Conservation (phyloP, 2,888 invertebrate species). For the Maniola hyperantus region DNA sequence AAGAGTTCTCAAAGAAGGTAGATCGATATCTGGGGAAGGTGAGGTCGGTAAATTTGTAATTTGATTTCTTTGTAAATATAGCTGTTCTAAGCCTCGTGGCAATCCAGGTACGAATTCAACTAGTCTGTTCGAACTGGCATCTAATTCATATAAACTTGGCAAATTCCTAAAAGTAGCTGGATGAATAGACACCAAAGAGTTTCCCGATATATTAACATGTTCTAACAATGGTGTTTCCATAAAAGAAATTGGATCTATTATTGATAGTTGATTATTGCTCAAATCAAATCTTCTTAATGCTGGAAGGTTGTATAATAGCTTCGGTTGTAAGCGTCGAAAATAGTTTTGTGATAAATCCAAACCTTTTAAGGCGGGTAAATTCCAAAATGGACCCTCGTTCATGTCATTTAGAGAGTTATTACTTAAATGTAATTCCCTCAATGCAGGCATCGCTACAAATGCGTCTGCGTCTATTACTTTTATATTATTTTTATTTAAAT, state of each 20-base stretch:
- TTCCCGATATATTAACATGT: constrained; percentile 90
- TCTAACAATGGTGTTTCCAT: constrained; percentile 88
- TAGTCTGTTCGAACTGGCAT: constrained; percentile 88
- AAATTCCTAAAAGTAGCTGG: constrained; percentile 90
- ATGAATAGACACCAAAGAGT: constrained; percentile 87
- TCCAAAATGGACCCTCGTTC: constrained; percentile 90
- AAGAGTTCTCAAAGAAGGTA: constrained; percentile 88
- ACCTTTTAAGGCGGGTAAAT: constrained; percentile 92
- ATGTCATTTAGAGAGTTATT: constrained; percentile 92
- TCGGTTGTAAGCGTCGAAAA: constrained; percentile 87
- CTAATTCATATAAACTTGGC: constrained; percentile 89
- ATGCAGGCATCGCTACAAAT: constrained; percentile 91
- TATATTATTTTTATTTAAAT: constrained; percentile 90
- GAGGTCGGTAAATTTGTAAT: constrained; percentile 85
- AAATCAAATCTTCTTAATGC: constrained; percentile 89
- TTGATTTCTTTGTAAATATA: constrained; percentile 87
- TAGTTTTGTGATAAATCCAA: constrained; percentile 90
- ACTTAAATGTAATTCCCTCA: constrained; percentile 90
- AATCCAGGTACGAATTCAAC: constrained; percentile 90
- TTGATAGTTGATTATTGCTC: constrained; percentile 87
- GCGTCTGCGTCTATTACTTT: constrained; percentile 89
- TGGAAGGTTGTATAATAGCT: constrained; percentile 88
- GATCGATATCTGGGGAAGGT: constrained; percentile 86
- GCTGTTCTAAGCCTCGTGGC: constrained; percentile 89
- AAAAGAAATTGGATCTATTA: constrained; percentile 89